These are phyloP conservation scores for Ageneiosus marmoratus DNA, from an alignment of 2,113 vertebrate species.

Conservation along the genomic window DNA sequence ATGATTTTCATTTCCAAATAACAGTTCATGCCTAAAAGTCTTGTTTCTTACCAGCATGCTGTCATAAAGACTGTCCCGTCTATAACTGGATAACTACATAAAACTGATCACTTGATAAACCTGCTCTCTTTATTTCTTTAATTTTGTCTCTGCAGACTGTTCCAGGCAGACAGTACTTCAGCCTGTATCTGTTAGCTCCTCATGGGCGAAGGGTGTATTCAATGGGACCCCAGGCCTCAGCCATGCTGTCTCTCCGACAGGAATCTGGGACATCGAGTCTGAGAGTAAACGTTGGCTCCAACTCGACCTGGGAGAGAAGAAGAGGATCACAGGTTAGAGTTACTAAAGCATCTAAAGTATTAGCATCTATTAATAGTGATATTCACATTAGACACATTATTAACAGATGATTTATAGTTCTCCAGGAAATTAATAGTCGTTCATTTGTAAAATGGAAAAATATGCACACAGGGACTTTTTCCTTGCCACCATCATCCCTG, in stretches of 20 bases:
- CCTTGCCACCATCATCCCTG: no score
- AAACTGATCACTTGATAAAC: not conserved
- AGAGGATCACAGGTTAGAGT: conserved; percentile 78
- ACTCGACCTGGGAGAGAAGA: conserved; percentile 83
- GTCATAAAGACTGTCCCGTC: not conserved
- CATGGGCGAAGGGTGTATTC: conserved; percentile 67
- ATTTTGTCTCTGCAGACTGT: conserved; percentile 67
- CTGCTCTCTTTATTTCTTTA: not conserved
- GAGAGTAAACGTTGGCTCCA: conserved; percentile 73
- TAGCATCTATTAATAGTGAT: no score
- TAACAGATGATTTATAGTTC: not conserved
- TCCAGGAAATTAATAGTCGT: not conserved
- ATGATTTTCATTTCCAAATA: not conserved
- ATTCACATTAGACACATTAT: not conserved
- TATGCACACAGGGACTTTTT: no score
- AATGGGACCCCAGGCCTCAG: conserved; percentile 67
- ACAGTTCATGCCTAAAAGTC: not conserved
- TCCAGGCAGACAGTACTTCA: conserved; percentile 70
- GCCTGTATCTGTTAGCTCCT: conserved; percentile 71
- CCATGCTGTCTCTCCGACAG: conserved; percentile 48
- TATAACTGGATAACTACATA: no score
- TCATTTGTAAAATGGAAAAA: not conserved
- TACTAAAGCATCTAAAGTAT: not conserved
- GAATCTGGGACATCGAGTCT: conserved; percentile 71
- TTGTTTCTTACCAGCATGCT: not conserved